Conservation (phyloP, 1,140 invertebrate genomes). For the Apis florea region DNA sequence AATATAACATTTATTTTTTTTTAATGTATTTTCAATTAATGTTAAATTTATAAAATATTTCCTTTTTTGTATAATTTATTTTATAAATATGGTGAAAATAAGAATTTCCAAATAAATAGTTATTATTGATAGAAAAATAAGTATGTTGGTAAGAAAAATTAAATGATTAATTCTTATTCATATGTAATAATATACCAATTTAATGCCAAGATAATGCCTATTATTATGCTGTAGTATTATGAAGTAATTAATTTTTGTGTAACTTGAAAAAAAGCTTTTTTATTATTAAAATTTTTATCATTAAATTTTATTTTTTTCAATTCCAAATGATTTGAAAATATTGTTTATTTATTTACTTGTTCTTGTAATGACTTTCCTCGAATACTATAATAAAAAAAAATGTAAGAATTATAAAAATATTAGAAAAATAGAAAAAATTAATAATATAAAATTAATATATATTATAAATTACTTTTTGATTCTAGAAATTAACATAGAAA, state of each 20-base stretch:
- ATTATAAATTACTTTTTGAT: too few species aligned
- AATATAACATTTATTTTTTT: neutral
- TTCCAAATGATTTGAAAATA: neutral
- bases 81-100: neutral
- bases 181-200: neutral
- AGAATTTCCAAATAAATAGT: neutral
- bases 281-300: too few species aligned
- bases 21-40: neutral
- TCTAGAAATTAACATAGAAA: too few species aligned
- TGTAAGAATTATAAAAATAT: too few species aligned
- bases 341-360: neutral
- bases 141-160: neutral
- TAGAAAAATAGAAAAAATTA: neutral
- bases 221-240: neutral
- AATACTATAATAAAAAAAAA: neutral
- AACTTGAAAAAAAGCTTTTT: neutral
- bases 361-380: neutral
- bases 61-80: neutral
- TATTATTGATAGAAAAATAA: neutral
- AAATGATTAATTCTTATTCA: neutral
- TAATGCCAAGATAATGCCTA: too few species aligned
- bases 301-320: neutral
- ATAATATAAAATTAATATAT: too few species aligned
- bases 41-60: neutral
- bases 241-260: neutral